Conservation (phyloP, 2,888 invertebrate genomes). For the Octodonta nipae region DNA sequence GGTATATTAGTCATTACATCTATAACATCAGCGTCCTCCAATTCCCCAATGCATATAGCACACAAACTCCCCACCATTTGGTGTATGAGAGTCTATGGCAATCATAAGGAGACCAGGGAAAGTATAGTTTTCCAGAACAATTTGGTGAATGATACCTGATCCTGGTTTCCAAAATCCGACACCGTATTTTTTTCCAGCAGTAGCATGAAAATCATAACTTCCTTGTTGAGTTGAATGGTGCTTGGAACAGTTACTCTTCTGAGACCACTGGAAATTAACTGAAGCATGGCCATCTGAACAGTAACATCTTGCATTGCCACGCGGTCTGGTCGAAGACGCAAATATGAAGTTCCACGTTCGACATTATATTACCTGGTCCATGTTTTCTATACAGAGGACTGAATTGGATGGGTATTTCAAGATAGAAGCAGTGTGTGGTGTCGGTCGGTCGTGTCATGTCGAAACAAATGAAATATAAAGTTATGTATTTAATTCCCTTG, state of each 20-base stretch:
- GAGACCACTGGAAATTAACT: constrained; percentile 95
- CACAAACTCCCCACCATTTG: constrained; percentile 98
- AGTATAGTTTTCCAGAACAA: constrained; percentile 96
- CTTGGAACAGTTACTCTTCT: constrained; percentile 93
- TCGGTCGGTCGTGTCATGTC: too few relatives aligned
- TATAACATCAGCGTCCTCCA: constrained; percentile 97
- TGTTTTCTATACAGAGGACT: too few relatives aligned
- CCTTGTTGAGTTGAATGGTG: constrained; percentile 84
- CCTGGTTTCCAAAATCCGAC: constrained; percentile 99
- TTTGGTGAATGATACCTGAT: constrained; percentile 97
- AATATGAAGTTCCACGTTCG: constrained; percentile 78
- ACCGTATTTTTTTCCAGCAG: constrained; percentile 94
- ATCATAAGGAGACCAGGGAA: constrained; percentile 97
- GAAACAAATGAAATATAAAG: too few relatives aligned
- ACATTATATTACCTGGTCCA: too few relatives aligned
- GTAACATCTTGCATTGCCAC: constrained; percentile 99
- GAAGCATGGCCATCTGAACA: constrained; percentile 99
- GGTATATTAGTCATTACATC: constrained; percentile 99
- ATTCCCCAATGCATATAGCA: constrained; percentile 94
- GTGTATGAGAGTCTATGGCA: constrained; percentile 98
- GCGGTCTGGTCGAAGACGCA: constrained; percentile 87
- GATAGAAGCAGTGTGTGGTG: too few relatives aligned
- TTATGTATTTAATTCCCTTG: too few relatives aligned
- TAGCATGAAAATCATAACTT: constrained; percentile 90
- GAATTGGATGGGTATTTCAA: too few relatives aligned